Evolutionary conservation across 1,140 invertebrate species (phyloP), one percentile per base, ranked within the genome.

Genomic region (Hormaphis cornu): DNA sequence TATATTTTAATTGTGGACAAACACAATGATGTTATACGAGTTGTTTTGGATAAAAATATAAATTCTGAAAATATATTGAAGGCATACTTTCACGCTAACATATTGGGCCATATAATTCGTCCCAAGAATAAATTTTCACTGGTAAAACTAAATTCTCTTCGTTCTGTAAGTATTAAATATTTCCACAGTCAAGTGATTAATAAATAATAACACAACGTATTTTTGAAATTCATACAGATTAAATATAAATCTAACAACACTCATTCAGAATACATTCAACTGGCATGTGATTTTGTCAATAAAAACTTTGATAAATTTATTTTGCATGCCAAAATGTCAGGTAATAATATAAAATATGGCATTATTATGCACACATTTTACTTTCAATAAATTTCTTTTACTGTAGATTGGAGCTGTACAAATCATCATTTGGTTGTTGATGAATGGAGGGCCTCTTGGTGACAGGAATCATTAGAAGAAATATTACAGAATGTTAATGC

Each of bases 1-100:
- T 86, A 1, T 83, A 97, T 14, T 97, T 96, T 77, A 84, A 84
- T 74, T 82, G 86, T 70, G 81, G 93, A 40, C 84, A 91, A 50
- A 77, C 87, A 40, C 80, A 88, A 63, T 76, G 88, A 76, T 58
- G 77, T 71, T 30, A 79, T 85, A 72, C 79, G 79, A 73, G 75
- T 85, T 12, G 73, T 76, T 48, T 75, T 85, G 8, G 73, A 78
- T 72, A 78, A 79, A 73, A 75, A 78, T 63, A 75, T 77, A 61
- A 74, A 53, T 26, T 54, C 80, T 18, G 69, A 72, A 40, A 78
- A 81, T 72, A 73, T 83, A 16, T 73, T 85, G 4, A 75, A 80
- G 73, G 81, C 80, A 8, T 85, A 83, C 75, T 83, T 82, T 63
- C 77, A 83, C 74, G 81, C 80, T 33, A 76, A 80, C 22, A 73